Evolutionary conservation across 2,888 invertebrate genomes (phyloP).

Genomic region (Heliconius sara): DNA sequence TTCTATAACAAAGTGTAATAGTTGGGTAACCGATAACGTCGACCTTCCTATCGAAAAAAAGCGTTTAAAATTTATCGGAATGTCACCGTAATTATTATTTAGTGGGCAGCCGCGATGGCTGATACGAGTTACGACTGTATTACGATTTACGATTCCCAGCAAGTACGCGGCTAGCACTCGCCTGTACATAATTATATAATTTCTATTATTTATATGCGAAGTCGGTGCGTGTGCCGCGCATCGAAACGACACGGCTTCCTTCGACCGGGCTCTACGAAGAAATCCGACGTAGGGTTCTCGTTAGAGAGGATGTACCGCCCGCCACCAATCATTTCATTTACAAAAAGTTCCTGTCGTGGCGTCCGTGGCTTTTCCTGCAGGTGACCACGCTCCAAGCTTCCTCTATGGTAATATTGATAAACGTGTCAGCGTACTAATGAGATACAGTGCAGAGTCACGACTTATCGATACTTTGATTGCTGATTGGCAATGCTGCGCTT

Average conservation of each 20-base stretch:
- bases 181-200: conserved; percentile 80
- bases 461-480: conserved; percentile 52
- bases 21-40: conserved; percentile 76
- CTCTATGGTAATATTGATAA: conserved; percentile 71
- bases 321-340: conserved; percentile 69
- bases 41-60: conserved; percentile 75
- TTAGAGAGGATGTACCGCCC: conserved; percentile 76
- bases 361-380: conserved; percentile 67
- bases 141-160: conserved; percentile 67
- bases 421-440: conserved; percentile 75
- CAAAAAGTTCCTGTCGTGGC: conserved; percentile 73
- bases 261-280: conserved; percentile 67
- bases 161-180: conserved; percentile 67
- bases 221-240: conserved; percentile 66
- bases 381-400: conserved; percentile 67
- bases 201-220: conserved; percentile 83
- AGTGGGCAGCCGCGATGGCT: conserved; percentile 56
- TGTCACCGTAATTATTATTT: conserved; percentile 71
- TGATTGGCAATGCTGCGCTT: conserved; percentile 20
- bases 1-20: conserved; percentile 76
- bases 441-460: conserved; percentile 64
- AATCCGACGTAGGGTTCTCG: conserved; percentile 67
- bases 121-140: conserved; percentile 50
- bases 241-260: conserved; percentile 74
- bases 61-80: conserved; percentile 71